Conservation (phyloP, 2,113 vertebrate species). For the Mustela lutreola region DNA sequence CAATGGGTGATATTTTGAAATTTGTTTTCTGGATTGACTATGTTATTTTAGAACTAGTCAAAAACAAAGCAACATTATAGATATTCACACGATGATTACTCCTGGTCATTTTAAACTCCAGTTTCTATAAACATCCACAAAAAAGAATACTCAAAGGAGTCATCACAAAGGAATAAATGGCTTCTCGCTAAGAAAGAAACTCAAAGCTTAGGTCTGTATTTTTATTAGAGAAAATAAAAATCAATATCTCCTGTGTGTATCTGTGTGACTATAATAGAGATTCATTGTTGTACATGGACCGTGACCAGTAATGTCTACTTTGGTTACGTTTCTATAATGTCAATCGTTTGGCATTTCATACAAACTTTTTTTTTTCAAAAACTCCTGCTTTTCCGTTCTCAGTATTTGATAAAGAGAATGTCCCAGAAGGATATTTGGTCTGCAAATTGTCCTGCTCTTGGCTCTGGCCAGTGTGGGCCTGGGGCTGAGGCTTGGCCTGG, state of each 20-base stretch:
- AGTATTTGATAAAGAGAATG: not conserved
- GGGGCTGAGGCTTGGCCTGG: not conserved
- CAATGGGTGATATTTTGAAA: not conserved
- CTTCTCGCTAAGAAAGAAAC: not conserved
- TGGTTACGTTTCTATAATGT: not conserved
- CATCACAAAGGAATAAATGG: not conserved
- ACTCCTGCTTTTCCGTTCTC: not conserved
- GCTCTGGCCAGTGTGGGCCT: not conserved
- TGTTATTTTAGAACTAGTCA: not conserved
- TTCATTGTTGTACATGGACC: not conserved
- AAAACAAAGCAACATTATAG: not conserved
- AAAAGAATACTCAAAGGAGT: not conserved
- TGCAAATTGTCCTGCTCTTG: not conserved
- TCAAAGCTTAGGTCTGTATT: not conserved
- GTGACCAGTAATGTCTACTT: not conserved
- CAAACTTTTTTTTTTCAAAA: not conserved
- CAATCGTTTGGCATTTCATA: not conserved
- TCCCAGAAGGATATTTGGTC: not conserved
- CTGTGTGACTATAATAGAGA: not conserved
- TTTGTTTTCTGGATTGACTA: not conserved
- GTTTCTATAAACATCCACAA: not conserved
- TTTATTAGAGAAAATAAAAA: conserved; percentile 39
- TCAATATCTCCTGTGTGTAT: not conserved
- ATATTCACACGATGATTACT: not conserved
- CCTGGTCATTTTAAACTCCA: not conserved